Percentiles rank a stretch among this genome's conserved stretches.
These are phyloP conservation scores for Ictalurus punctatus DNA, from an alignment of 2,113 vertebrate genomes.

Conservation along the genomic window DNA sequence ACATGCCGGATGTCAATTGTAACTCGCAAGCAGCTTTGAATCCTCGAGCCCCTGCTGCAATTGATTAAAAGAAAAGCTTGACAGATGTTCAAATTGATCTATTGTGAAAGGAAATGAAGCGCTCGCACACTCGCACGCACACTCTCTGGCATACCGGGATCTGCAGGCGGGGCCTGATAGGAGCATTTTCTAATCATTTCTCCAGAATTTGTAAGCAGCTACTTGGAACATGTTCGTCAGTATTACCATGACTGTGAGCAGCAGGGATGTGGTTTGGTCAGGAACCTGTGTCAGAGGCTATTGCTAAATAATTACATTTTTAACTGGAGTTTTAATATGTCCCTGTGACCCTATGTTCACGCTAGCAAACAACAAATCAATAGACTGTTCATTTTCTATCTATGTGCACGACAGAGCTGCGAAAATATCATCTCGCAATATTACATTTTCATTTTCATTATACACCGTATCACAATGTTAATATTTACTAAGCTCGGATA, in stretches of 20 bases:
- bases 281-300: not conserved
- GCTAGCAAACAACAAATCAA: not conserved
- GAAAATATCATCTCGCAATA: not conserved
- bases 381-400: not conserved
- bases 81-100: conserved; percentile 38
- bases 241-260: not conserved
- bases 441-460: not conserved
- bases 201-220: not conserved
- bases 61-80: not conserved
- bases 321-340: not conserved
- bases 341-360: not conserved
- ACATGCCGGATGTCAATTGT: not conserved
- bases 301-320: not conserved
- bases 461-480: not conserved
- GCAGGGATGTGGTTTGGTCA: not conserved
- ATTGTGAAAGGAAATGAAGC: conserved; percentile 53
- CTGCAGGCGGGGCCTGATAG: not conserved
- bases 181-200: not conserved
- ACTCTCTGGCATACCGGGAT: not conserved
- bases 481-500: not conserved
- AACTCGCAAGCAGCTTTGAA: not conserved
- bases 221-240: not conserved
- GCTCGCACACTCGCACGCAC: conserved; percentile 38
- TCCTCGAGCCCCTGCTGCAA: not conserved
- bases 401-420: not conserved